Evolutionary conservation across 2,113 vertebrate genomes (phyloP), one percentile per base, ranked within the genome.

Genomic region (Brachypodius melanocephalos): DNA sequence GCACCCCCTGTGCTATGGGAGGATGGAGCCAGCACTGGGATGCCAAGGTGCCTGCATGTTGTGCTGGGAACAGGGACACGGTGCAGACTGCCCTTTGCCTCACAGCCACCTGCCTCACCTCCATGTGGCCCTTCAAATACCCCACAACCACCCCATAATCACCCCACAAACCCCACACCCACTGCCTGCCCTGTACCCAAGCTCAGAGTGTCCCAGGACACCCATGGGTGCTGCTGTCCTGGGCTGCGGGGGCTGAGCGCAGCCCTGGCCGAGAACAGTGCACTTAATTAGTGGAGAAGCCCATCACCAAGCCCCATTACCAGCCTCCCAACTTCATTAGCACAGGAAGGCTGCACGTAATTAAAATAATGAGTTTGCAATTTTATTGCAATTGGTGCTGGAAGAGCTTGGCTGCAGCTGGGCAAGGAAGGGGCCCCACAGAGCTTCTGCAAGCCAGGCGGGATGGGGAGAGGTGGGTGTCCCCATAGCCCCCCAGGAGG

Each of bases 321-420:
- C 94, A 88, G 82, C 74, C 51, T 97, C 94, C 74, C 86, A 96
- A 94, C 92, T 97, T 97, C 97, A 97, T 97, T 97, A 97, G 89
- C 94, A 57, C 94, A 95, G 94, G 95, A 94, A 95, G 92, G 87
- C 91, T 93, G 95, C 84, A 91, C 40, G 0, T 94, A 97, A 97
- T 97, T 96, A 97, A 95, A 97, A 94, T 97, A 97, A 97, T 85
- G 96, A 97, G 90, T 69, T 89, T 93, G 93, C 40, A 18, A 71
- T 97, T 97, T 96, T 89, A 74, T 71, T 94, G 89, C 95, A 94
- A 88, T 95, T 12, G 13, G 93, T 29, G 52, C 91, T 92, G 88
- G 93, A 95, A 82, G 72, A 92, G 90, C 49, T 63, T 5, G 0
- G 34, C 81, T 89, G 87, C 94, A 96, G 92, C 92, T 81, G 96